Conservation (phyloP, 2,113 vertebrate species). For the Struthidea cinerea region DNA sequence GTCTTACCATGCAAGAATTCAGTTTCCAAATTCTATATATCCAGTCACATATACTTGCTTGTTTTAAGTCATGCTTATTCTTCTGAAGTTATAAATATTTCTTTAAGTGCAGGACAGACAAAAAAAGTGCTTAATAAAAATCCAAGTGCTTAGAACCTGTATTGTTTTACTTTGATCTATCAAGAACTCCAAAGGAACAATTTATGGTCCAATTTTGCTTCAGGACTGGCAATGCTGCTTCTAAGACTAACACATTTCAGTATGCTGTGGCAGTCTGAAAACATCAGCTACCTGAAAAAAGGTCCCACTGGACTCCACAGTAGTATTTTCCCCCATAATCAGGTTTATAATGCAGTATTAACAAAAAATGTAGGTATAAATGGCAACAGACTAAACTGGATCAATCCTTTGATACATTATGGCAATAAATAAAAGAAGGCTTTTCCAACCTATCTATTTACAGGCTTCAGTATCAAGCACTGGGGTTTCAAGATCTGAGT, state of each 20-base stretch:
- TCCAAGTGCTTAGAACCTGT: neutral
- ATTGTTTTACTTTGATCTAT: neutral
- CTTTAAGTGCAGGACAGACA: neutral
- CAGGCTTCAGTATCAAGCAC: neutral
- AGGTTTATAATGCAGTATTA: neutral
- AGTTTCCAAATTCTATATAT: neutral
- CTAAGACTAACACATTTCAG: neutral
- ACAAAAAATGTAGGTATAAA: neutral
- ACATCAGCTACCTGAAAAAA: neutral
- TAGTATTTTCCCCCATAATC: neutral
- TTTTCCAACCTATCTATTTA: neutral
- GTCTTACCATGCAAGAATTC: neutral
- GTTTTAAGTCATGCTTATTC: neutral
- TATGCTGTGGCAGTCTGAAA: neutral
- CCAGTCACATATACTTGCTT: neutral
- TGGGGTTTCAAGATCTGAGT: neutral
- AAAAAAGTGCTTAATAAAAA: conserved; percentile 28
- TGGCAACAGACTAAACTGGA: neutral
- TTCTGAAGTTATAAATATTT: neutral
- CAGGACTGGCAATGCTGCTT: neutral
- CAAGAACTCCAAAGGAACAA: neutral
- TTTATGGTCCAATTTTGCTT: conserved; percentile 13
- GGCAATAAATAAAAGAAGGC: neutral
- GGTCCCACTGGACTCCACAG: neutral
- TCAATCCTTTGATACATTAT: neutral